Conservation (phyloP, 2,888 invertebrate species). For the Drosophila macrospina region DNA sequence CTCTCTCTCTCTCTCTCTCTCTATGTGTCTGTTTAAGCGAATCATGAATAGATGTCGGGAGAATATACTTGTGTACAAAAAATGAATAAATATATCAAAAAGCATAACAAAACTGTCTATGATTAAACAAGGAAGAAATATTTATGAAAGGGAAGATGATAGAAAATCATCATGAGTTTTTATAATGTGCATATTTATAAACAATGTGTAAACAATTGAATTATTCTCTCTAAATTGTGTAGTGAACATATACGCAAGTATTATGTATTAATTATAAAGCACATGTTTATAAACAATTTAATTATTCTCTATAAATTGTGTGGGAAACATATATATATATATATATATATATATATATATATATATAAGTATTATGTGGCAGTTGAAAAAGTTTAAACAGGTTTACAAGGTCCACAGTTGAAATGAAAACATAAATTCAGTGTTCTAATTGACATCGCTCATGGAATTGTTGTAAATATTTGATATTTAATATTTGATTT, state of each 20-base stretch:
- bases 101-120: constrained; percentile 19
- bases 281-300: no score
- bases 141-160: constrained; percentile 2
- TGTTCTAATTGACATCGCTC: no score
- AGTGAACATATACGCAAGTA: not conserved
- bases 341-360: no score
- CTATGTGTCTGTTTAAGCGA: constrained; percentile 43
- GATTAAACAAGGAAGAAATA: constrained; percentile 4
- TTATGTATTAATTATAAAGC: not conserved
- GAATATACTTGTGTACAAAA: constrained; percentile 21
- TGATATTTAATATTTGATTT: no score
- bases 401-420: no score
- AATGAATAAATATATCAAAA: constrained; percentile 22
- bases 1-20: constrained; percentile 15
- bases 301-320: no score
- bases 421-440: no score
- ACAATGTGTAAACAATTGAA: not conserved
- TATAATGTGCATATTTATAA: not conserved
- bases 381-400: no score
- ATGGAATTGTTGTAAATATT: no score
- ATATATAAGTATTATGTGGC: no score
- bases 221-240: not conserved
- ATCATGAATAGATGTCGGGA: constrained; percentile 44
- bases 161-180: not conserved
- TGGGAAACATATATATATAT: no score